Conservation (phyloP, 1,140 invertebrate genomes). For the Homarus americanus region DNA sequence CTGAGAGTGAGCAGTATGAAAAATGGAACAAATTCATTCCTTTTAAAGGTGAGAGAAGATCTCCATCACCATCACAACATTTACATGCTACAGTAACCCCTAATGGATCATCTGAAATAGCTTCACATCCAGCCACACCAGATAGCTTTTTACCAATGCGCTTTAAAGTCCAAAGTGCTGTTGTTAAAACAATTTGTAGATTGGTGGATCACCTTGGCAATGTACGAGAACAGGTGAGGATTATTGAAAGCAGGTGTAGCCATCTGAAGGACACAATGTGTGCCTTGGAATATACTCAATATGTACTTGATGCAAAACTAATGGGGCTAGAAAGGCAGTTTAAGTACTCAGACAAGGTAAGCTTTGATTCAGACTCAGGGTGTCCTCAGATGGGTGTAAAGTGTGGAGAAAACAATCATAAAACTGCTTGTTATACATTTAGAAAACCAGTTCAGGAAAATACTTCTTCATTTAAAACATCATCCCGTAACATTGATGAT, state of each 20-base stretch:
- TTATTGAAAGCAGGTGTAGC: conserved; percentile 24
- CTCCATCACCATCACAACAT: not conserved
- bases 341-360: not conserved
- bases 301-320: conserved; percentile 28
- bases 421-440: no score
- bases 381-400: not conserved
- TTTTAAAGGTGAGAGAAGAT: not conserved
- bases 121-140: not conserved
- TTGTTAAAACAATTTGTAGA: conserved; percentile 37
- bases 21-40: not conserved
- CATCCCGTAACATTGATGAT: no score
- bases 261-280: conserved; percentile 22
- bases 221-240: conserved; percentile 21
- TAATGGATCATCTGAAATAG: not conserved
- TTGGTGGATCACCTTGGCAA: conserved; percentile 31
- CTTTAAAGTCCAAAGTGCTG: conserved; percentile 2
- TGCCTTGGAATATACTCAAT: conserved; percentile 19
- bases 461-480: no score
- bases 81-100: not conserved
- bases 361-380: not conserved
- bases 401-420: not conserved
- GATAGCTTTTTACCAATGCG: conserved; percentile 16
- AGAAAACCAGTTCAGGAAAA: no score
- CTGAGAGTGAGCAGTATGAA: not conserved
- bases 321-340: conserved; percentile 1